Evolutionary conservation across 2,113 vertebrate genomes (phyloP), one percentile per base, ranked within the genome.

Genomic region (Gulo gulo): DNA sequence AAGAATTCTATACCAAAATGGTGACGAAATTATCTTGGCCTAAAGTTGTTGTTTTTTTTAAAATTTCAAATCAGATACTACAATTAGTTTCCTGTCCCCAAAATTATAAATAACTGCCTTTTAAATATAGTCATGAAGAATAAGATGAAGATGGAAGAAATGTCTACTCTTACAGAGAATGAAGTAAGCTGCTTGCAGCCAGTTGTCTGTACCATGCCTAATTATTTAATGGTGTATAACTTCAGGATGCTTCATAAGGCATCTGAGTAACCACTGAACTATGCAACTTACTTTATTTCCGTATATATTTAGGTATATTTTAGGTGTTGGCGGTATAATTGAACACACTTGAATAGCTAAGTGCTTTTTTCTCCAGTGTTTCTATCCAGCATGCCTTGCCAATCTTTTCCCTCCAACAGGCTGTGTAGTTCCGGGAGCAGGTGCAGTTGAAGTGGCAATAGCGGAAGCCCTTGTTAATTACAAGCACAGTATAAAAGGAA

Each of bases 371-470:
- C 16, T 85, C 1, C 76, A 1, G 11, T 67, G 26, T 59, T 71
- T 39, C 55, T 85, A 13, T n/a, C 12, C 96, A 80, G 55, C 21
- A 13, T 96, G 45, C 88, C 34, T 96, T 95, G n/a, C 4, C 45
- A 61, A 34, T 86, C 4, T 6, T 1, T 9, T 2, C 57, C 91
- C 16, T 52, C 92, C 76, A 69, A 42, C 95, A 99, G 99, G 99
- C 0, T 98, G 99, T 39, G 99, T 99, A 7, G 99, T 99, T 92
- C 95, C 99, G 0, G 99, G 99, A 7, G 99, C 99, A 0, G 99
- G 99, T 11, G 99, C 99, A 0, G 97, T 99, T 7, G 99, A 99
- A 98, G 99, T 99, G 92, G 99, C 99, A 7, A 98, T 99, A 57
- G 99, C 99, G 1, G 99, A 99, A 0, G 99, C 99, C 83, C 99